Evolutionary conservation across 92 coral and sea anemone genomes (phyloP).

Genomic region (Epizoanthus rinbou): DNA sequence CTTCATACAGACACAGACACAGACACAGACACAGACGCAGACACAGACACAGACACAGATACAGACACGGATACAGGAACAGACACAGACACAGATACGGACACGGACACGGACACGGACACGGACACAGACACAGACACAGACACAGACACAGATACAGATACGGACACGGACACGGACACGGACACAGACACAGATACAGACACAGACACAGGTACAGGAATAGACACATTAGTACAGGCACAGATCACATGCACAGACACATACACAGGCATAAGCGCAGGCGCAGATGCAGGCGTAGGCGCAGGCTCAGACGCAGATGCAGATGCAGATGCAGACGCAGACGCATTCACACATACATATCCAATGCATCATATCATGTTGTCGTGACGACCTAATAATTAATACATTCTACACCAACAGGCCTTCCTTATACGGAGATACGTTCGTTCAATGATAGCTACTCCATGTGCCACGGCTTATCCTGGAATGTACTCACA

Average conservation of each 20-base stretch:
- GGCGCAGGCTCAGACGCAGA: neutral
- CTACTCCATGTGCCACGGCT: slow-evolving; percentile 38
- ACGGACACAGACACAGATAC: too few relatives aligned
- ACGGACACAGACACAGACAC: neutral
- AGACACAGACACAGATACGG: neutral
- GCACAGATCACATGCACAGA: too few relatives aligned
- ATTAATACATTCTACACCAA: neutral
- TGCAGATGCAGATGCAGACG: neutral
- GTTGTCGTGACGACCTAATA: neutral
- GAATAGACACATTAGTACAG: neutral
- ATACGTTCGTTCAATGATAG: slow-evolving; percentile 40
- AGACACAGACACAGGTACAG: neutral
- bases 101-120: neutral
- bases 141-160: neutral
- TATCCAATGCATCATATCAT: too few relatives aligned
- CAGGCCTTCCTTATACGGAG: slow-evolving; percentile 12
- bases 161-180: too few relatives aligned
- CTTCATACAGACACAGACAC: neutral
- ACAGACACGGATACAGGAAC: too few relatives aligned
- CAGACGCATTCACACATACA: neutral
- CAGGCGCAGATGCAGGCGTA: neutral
- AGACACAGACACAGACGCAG: neutral
- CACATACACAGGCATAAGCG: too few relatives aligned
- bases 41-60: neutral
- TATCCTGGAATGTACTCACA: neutral